A percentile compares a stretch with the other conserved stretches of the same genome.
Conservation (phyloP, 2,888 invertebrate species). For the Amblyjoppa fuscipennis region DNA sequence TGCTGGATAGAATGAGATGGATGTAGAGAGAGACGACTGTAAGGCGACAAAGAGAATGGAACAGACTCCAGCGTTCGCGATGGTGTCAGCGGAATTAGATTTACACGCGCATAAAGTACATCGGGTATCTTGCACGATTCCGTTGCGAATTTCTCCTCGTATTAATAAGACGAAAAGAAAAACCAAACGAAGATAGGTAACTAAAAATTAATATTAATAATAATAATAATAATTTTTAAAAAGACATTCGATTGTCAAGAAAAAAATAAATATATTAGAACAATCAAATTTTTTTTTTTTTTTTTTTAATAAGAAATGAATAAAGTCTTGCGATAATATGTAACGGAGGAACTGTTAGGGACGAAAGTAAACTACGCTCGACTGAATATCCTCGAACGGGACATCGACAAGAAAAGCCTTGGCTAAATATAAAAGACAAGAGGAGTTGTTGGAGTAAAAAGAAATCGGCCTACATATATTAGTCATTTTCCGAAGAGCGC, state of each 20-base stretch:
- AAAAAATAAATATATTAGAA: background rate
- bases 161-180: constrained; percentile 13
- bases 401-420: too few relatives aligned
- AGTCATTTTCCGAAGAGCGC: too few relatives aligned
- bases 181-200: background rate
- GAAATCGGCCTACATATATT: too few relatives aligned
- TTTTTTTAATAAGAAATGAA: too few relatives aligned
- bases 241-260: background rate
- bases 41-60: constrained; percentile 22
- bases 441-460: too few relatives aligned
- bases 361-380: too few relatives aligned
- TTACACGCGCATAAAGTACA: constrained; percentile 70
- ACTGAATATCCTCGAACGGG: too few relatives aligned
- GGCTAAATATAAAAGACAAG: too few relatives aligned
- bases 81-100: constrained; percentile 72
- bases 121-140: constrained; percentile 38
- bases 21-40: constrained; percentile 14
- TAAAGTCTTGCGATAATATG: too few relatives aligned
- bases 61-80: constrained; percentile 40
- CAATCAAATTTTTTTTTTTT: too few relatives aligned
- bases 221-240: too few relatives aligned
- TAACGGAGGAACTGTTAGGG: too few relatives aligned
- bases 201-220: background rate
- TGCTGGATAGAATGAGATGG: constrained; percentile 34
- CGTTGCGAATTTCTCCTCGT: constrained; percentile 43